Evolutionary conservation across 1,140 invertebrate genomes (phyloP).

Genomic region (Teleogryllus occipitalis): DNA sequence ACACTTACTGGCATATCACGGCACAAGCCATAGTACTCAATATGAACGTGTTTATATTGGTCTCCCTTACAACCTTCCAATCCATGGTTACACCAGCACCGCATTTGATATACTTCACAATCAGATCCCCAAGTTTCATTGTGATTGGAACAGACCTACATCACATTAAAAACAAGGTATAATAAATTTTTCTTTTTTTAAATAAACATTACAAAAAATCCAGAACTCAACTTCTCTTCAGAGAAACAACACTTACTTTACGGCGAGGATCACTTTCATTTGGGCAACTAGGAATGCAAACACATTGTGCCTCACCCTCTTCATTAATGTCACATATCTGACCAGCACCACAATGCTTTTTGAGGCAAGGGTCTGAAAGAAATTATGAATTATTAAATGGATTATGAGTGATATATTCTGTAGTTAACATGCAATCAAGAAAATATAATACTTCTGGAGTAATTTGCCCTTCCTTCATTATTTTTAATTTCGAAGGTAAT

Average conservation of each 20-base stretch:
- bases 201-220: background rate
- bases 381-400: background rate
- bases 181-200: slow-evolving; percentile 10
- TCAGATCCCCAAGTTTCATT: slow-evolving; percentile 91
- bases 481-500: background rate
- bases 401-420: background rate
- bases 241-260: slow-evolving; percentile 41
- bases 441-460: background rate
- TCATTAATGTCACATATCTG: slow-evolving; percentile 69
- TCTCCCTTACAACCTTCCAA: slow-evolving; percentile 61
- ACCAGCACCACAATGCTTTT: slow-evolving; percentile 83
- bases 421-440: background rate
- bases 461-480: background rate
- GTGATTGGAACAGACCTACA: slow-evolving; percentile 79
- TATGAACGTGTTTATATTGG: slow-evolving; percentile 77
- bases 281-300: slow-evolving; percentile 77
- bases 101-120: slow-evolving; percentile 82
- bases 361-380: slow-evolving; percentile 64
- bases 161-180: background rate
- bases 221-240: background rate
- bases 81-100: slow-evolving; percentile 75
- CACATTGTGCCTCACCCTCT: slow-evolving; percentile 67
- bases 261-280: slow-evolving; percentile 66
- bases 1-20: slow-evolving; percentile 60
- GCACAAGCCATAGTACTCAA: slow-evolving; percentile 86